A percentile compares a stretch with the other conserved stretches of the same genome.
Conservation (phyloP, 2,888 invertebrate genomes). For the Hylaea fasciaria region DNA sequence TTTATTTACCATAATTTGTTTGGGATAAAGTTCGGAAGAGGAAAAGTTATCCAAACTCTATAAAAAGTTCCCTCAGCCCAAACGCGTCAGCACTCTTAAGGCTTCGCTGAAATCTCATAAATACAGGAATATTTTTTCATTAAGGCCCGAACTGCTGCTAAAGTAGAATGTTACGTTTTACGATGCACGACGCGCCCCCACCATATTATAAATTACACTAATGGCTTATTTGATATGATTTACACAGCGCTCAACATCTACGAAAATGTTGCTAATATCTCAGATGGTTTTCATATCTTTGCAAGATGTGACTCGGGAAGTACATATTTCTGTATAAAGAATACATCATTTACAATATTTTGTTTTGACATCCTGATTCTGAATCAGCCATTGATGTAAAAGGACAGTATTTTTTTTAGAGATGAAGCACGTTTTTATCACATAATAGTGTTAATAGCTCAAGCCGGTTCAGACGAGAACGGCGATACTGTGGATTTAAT, state of each 20-base stretch:
- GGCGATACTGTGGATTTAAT: no score
- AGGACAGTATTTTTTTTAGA: no score
- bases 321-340: background rate
- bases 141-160: slow-evolving; percentile 39
- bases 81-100: slow-evolving; percentile 33
- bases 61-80: slow-evolving; percentile 15
- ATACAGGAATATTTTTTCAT: slow-evolving; percentile 46
- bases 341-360: background rate
- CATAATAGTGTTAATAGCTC: no score
- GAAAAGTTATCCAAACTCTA: slow-evolving; percentile 31
- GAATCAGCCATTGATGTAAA: no score
- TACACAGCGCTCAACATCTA: slow-evolving; percentile 53
- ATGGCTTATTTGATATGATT: slow-evolving; percentile 66
- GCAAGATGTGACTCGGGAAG: slow-evolving; percentile 8
- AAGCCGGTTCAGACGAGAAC: no score
- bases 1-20: background rate
- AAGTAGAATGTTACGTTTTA: slow-evolving; percentile 50
- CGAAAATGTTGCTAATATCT: slow-evolving; percentile 37
- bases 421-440: no score
- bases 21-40: slow-evolving; percentile 14
- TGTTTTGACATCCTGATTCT: no score
- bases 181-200: slow-evolving; percentile 50
- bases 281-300: slow-evolving; percentile 22
- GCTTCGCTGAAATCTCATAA: slow-evolving; percentile 36
- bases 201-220: slow-evolving; percentile 61